phyloP scores from a whole-genome alignment of 92 coral and sea anemone genomes.

The Desmophyllum pertusum region DNA sequence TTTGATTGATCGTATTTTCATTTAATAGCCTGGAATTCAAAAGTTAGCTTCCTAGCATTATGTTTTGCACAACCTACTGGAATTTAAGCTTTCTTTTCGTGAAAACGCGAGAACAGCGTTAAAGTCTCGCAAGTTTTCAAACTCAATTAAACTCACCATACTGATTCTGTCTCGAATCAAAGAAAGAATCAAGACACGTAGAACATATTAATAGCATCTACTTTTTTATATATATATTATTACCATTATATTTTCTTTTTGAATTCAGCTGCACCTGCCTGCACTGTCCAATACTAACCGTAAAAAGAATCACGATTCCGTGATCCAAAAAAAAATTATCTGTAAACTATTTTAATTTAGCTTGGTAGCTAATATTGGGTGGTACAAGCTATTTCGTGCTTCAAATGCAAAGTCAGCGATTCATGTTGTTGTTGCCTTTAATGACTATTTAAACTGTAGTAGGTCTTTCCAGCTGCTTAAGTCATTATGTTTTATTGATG shows the following conservation, averaged over 20 bases:
- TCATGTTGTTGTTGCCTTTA: neutral
- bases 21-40: no score
- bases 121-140: no score
- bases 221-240: neutral
- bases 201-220: no score
- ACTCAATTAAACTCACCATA: no score
- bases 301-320: neutral
- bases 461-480: slow-evolving; percentile 32
- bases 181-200: no score
- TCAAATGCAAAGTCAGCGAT: neutral
- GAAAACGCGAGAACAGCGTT: no score
- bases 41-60: no score
- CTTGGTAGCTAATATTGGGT: neutral
- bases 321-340: neutral
- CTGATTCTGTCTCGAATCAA: no score
- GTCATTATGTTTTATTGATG: slow-evolving; percentile 30
- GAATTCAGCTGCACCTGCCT: neutral
- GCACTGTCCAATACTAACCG: neutral
- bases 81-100: no score
- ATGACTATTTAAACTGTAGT: neutral
- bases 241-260: neutral
- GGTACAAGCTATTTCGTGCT: neutral
- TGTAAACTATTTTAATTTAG: neutral
- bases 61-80: no score
- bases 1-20: neutral